phyloP scores from a whole-genome alignment of 2,888 invertebrate genomes.

The Ectemnius continuus region DNA sequence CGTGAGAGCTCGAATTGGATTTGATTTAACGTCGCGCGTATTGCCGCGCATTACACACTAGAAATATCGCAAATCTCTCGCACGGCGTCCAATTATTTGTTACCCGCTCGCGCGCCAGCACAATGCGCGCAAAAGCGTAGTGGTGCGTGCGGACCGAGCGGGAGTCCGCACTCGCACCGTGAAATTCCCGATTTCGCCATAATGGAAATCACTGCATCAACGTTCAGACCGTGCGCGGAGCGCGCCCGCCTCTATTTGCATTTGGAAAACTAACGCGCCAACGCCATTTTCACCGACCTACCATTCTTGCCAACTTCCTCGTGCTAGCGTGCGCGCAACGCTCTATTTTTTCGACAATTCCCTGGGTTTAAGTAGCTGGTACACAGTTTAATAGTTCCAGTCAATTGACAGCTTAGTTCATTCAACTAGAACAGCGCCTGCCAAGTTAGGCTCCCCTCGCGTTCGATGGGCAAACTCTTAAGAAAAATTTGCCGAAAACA shows the following conservation, averaged over 20 bases:
- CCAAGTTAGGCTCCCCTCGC: no score
- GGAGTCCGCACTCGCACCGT: constrained; percentile 39
- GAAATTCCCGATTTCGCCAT: constrained; percentile 56
- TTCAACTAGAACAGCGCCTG: no score
- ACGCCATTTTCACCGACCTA: constrained; percentile 8
- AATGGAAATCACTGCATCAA: constrained; percentile 53
- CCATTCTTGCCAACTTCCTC: background rate
- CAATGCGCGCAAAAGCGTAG: constrained; percentile 55
- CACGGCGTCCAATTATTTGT: constrained; percentile 70
- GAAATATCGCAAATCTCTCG: constrained; percentile 75
- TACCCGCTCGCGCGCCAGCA: constrained; percentile 32
- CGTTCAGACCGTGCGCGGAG: constrained; percentile 19
- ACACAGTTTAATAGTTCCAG: no score
- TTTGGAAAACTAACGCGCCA: constrained; percentile 28
- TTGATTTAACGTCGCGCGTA: constrained; percentile 77
- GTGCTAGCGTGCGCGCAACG: no score
- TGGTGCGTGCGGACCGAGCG: constrained; percentile 23
- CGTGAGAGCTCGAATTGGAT: constrained; percentile 75
- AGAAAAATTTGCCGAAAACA: no score
- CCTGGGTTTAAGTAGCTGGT: no score
- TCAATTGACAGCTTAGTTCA: no score
- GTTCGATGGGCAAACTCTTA: no score
- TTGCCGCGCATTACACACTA: constrained; percentile 75
- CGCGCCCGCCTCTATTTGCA: constrained; percentile 21
- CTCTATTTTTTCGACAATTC: no score